Base-by-base conservation (phyloP, 2,888 invertebrate genomes). In the Acleris holmiana region DNA sequence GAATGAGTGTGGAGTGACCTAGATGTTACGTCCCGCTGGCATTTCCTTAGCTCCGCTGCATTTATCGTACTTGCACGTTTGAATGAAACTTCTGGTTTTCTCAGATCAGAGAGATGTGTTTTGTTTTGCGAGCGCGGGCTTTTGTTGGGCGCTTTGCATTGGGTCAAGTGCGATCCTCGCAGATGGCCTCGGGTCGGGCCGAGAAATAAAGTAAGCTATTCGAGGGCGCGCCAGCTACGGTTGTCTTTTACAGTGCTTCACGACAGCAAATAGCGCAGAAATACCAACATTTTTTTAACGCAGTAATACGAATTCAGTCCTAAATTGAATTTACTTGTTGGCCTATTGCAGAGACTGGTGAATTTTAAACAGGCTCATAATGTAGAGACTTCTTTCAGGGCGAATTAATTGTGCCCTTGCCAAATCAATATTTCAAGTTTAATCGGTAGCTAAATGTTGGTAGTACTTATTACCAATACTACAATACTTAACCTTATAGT, bases 141-240 rank as follows among this genome's bases (percentile, higher is more conserved):
- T 85, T 85, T 85, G 83, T 86, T 81, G 76, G 72, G 69, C 79
- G 80, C 83, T 87, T 86, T 83, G 77, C 80, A 82, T 79, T 79
- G 77, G 88, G 89, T 89, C 89, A 89, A 89, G 85, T 83, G 82
- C 83, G 84, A 83, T 85, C 80, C 83, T 84, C 76, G 53, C 76
- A 82, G 83, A 85, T 80, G 80, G 87, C 86, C 77, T 70, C 73
- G 69, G 76, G 73, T 69, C 69, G 72, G 29, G 68, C 70, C 44
- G 69, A 66, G 61, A 72, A 68, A 76, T 75, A 76, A 73, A 77
- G 69, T 74, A 76, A 80, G 73, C 75, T 71, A 73, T 76, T 74
- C 67, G 57, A 71, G 56, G 55, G 56, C 40, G 62, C 58, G 66
- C 40, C 55, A 63, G 51, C 55, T 65, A 29, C 61, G 58, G 50